Conservation (phyloP, 2,797 vertebrate genomes). For the Rhinichthys osculus region DNA sequence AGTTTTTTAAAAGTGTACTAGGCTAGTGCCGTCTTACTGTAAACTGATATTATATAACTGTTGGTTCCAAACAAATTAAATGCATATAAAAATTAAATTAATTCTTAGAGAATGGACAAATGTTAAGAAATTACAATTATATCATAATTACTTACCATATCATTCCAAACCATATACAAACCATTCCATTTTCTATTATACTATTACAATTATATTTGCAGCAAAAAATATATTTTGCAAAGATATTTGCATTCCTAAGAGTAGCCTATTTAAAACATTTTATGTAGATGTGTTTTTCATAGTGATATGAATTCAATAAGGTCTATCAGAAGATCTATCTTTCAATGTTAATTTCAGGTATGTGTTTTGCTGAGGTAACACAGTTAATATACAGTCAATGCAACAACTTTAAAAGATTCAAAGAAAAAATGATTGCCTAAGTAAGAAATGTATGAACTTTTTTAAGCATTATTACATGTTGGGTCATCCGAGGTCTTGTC, state of each 20-base stretch:
- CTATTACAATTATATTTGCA: background rate
- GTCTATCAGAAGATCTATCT: background rate
- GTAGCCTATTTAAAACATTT: background rate
- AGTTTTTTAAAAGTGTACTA: no score
- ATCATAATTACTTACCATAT: background rate
- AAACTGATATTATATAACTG: constrained; percentile 1
- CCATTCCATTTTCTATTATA: background rate
- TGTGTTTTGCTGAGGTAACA: background rate
- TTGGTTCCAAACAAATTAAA: background rate
- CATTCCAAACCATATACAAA: background rate
- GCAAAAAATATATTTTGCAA: background rate
- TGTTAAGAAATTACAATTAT: background rate
- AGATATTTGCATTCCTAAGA: background rate
- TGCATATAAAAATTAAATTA: background rate
- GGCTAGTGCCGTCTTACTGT: background rate
- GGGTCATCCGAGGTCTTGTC: background rate
- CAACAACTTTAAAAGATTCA: background rate
- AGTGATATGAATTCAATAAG: background rate
- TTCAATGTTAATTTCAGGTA: background rate
- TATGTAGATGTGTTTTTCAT: background rate
- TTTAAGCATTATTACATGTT: background rate
- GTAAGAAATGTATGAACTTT: background rate
- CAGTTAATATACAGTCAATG: background rate
- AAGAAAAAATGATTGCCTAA: background rate
- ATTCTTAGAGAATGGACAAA: background rate